A percentile compares a stretch with the other conserved stretches of the same genome.
phyloP scores from a whole-genome alignment of 2,888 invertebrate genomes.

The Catocala nupta region DNA sequence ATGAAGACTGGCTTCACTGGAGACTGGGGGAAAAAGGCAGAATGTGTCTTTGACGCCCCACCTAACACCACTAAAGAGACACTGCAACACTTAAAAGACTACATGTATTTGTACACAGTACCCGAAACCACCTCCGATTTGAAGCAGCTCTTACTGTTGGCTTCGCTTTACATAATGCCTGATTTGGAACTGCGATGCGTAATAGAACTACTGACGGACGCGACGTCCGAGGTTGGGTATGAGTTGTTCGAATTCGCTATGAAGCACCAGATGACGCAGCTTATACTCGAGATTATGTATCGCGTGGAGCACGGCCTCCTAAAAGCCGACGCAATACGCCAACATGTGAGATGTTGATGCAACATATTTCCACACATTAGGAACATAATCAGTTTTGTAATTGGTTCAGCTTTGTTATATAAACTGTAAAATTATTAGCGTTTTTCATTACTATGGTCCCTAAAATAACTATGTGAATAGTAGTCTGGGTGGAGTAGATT shows the following conservation, averaged over 20 bases:
- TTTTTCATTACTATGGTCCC: too few relatives aligned
- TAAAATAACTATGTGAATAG: too few relatives aligned
- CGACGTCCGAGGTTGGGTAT: conserved; percentile 20
- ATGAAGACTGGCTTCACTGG: conserved; percentile 64
- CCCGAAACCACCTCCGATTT: conserved; percentile 41
- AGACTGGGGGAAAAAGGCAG: conserved; percentile 62
- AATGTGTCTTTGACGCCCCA: conserved; percentile 60
- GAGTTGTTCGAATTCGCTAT: conserved; percentile 65
- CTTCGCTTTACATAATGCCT: conserved; percentile 67
- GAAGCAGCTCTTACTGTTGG: conserved; percentile 61
- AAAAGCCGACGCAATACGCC: background rate
- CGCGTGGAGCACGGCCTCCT: background rate
- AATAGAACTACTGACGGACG: conserved; percentile 50
- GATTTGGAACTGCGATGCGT: conserved; percentile 66
- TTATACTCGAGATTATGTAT: conserved; percentile 23
- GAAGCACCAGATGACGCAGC: conserved; percentile 57
- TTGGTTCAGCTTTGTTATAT: too few relatives aligned
- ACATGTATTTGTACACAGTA: conserved; percentile 58
- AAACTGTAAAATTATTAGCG: too few relatives aligned
- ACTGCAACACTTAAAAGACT: conserved; percentile 63
- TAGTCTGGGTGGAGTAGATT: too few relatives aligned
- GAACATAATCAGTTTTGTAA: too few relatives aligned
- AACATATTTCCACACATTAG: too few relatives aligned
- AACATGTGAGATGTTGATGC: too few relatives aligned
- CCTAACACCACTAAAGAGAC: conserved; percentile 60